Percentiles rank a stretch among this genome's conserved stretches.
Evolutionary conservation across 2,888 invertebrate genomes (phyloP).

Genomic region (Apamea anceps): DNA sequence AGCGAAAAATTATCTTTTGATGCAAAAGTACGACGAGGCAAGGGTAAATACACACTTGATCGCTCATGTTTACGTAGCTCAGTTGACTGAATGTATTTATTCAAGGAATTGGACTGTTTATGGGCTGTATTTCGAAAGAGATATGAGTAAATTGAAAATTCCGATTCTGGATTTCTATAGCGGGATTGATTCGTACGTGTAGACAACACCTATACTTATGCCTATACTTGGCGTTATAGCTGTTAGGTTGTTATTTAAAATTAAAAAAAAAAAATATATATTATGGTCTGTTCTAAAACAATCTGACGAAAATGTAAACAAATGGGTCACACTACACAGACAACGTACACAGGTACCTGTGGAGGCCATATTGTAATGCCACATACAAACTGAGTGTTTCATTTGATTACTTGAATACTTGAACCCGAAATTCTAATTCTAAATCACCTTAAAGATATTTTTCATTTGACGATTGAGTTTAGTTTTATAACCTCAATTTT

Average conservation of each 20-base stretch:
- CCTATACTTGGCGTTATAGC: too few species aligned
- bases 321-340: background rate
- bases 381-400: background rate
- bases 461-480: background rate
- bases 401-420: background rate
- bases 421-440: background rate
- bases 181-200: background rate
- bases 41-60: slow-evolving; percentile 48
- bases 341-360: too few species aligned
- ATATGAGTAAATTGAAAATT: slow-evolving; percentile 24
- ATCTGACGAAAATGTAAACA: background rate
- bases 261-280: too few species aligned
- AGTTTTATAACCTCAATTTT: background rate
- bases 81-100: slow-evolving; percentile 45
- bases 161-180: background rate
- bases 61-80: slow-evolving; percentile 29
- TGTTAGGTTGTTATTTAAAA: too few species aligned
- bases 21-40: slow-evolving; percentile 44
- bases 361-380: background rate
- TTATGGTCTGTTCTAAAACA: background rate
- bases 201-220: background rate
- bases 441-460: background rate
- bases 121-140: slow-evolving; percentile 33
- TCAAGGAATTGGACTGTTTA: slow-evolving; percentile 26
- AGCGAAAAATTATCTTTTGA: slow-evolving; percentile 61